These are phyloP conservation scores for Pelusios castaneus DNA, from an alignment of 2,113 vertebrate species.

Conservation along the genomic window DNA sequence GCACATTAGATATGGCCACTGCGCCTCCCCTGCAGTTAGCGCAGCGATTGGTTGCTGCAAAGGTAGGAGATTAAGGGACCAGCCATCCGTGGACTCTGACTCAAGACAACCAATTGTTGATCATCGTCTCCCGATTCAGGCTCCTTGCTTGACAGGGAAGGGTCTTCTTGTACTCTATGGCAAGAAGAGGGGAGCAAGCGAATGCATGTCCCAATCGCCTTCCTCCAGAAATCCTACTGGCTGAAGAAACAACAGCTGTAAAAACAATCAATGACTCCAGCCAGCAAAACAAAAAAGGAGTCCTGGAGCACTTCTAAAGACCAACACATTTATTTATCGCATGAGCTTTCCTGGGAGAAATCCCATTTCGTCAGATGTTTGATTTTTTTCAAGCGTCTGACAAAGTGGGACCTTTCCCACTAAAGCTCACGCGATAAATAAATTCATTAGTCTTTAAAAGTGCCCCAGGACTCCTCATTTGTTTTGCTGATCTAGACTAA, in stretches of 20 bases:
- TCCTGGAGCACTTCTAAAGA: too few relatives aligned
- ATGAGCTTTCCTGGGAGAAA: too few relatives aligned
- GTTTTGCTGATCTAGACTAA: too few relatives aligned
- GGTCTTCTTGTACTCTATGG: not conserved
- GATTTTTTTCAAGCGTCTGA: too few relatives aligned
- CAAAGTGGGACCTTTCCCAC: too few relatives aligned
- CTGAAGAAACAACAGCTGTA: not conserved
- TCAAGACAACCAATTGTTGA: not conserved
- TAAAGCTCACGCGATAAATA: too few relatives aligned
- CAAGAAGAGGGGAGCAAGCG: not conserved
- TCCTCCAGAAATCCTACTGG: not conserved
- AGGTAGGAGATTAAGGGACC: not conserved
- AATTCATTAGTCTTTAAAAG: too few relatives aligned
- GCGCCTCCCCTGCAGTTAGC: not conserved
- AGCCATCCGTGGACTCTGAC: too few relatives aligned
- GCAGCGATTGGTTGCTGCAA: not conserved
- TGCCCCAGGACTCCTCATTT: too few relatives aligned
- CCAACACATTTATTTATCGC: too few relatives aligned
- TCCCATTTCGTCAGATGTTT: too few relatives aligned
- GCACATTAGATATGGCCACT: not conserved
- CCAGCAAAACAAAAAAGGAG: not conserved
- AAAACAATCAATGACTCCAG: not conserved
- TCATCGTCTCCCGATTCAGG: not conserved
- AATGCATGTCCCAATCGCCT: not conserved
- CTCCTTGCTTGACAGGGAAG: not conserved